Evolutionary conservation across 2,113 vertebrate genomes (phyloP), one percentile per base, ranked within the genome.

Genomic region (Osmerus mordax): DNA sequence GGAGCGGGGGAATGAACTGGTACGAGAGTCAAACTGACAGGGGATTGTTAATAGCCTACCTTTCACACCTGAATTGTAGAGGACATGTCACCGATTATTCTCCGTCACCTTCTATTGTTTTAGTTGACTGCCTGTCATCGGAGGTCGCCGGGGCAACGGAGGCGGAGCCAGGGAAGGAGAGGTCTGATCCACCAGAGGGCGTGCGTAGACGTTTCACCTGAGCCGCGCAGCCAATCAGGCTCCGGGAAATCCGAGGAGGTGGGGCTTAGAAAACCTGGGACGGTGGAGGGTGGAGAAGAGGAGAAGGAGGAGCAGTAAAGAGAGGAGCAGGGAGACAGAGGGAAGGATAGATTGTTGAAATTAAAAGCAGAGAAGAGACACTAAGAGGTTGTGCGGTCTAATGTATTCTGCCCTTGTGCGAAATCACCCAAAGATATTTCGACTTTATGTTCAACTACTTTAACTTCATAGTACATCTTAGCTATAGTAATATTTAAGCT

Each of bases 141-240:
- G 71, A 69, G 81, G 16, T 93, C 92, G 28, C 91, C 91, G 0
- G 67, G 65, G 1, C 91, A 89, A 29, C 83, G 81, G 51, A 89
- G 85, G 71, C 83, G 82, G 72, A 91, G 90, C 82, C 83, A 84
- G 0, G 74, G 29, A 2, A 82, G 89, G 14, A 83, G 86, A 23
- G 67, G 81, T 68, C 85, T 92, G 65, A 78, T 51, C 29, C 85
- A 92, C 75, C 92, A 93, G 87, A 87, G 29, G 64, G 82, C 84
- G 0, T 91, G 88, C 21, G 84, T 91, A 63, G 92, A 93, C 47
- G 72, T 87, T 62, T 92, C 92, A n/a, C 90, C 91, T 13, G 92
- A 91, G 6, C 90, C 91, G 6, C 78, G 74, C 15, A 86, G 80
- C 77, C 74, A 69, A 67, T 15, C 47, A 0, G 83, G 51, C 0